Conservation (phyloP, 2,888 invertebrate genomes). For the Opisthograptis luteolata region DNA sequence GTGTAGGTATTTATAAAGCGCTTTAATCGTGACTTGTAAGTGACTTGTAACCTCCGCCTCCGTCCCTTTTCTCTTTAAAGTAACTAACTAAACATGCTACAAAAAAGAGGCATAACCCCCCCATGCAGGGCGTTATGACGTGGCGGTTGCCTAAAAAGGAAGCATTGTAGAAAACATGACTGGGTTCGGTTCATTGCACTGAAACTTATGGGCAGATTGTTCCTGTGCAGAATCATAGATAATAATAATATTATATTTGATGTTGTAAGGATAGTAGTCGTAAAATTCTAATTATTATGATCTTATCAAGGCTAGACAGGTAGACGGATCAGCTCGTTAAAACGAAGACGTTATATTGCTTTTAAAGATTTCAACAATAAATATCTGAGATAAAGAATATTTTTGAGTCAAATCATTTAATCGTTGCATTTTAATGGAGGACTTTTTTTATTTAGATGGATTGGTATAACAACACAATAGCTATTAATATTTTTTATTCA, state of each 20-base stretch:
- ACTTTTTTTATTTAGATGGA: too few species aligned
- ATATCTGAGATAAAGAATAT: too few species aligned
- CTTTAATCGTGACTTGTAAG: slow-evolving; percentile 7
- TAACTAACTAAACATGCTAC: slow-evolving; percentile 42
- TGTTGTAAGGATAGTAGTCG: background rate
- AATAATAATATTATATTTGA: background rate
- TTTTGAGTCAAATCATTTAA: too few species aligned
- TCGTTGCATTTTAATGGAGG: too few species aligned
- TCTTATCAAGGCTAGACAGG: background rate
- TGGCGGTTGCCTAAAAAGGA: slow-evolving; percentile 50
- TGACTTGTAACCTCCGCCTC: background rate
- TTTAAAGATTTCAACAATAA: too few species aligned
- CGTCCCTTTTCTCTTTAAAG: slow-evolving; percentile 3
- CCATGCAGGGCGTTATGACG: slow-evolving; percentile 44
- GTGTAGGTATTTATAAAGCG: too few species aligned
- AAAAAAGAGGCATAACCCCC: slow-evolving; percentile 42
- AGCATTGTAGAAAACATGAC: slow-evolving; percentile 42
- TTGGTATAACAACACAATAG: too few species aligned
- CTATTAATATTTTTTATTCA: too few species aligned
- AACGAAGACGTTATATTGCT: too few species aligned
- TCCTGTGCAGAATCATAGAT: slow-evolving; percentile 39
- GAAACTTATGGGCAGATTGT: slow-evolving; percentile 35
- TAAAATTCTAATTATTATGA: background rate
- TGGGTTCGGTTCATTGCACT: slow-evolving; percentile 39
- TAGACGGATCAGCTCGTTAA: background rate